Conservation (phyloP, 2,888 invertebrate species). For the Sphecodes monilicornis region DNA sequence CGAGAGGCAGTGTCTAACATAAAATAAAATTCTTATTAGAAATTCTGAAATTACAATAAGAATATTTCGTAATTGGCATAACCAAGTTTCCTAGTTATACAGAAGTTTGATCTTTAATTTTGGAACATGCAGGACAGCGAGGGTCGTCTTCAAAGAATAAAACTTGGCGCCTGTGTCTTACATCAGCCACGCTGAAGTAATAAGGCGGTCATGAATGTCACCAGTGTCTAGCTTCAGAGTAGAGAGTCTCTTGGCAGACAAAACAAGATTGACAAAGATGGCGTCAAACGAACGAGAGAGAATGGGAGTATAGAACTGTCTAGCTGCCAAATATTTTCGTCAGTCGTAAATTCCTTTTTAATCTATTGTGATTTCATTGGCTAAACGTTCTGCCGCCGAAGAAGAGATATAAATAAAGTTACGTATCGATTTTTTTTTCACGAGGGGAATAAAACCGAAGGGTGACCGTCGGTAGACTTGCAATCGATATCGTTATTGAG, state of each 20-base stretch:
- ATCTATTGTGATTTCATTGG: slow-evolving; percentile 31
- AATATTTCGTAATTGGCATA: neutral
- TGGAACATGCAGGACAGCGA: neutral
- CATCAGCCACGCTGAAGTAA: slow-evolving; percentile 40
- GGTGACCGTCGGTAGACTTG: slow-evolving; percentile 70
- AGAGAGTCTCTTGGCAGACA: slow-evolving; percentile 35
- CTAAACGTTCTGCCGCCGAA: slow-evolving; percentile 31
- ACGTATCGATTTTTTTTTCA: slow-evolving; percentile 73
- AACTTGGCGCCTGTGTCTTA: slow-evolving; percentile 52
- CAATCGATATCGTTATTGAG: slow-evolving; percentile 73
- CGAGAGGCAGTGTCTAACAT: neutral
- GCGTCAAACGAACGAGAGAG: slow-evolving; percentile 10
- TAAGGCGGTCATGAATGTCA: slow-evolving; percentile 57
- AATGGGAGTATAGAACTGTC: slow-evolving; percentile 29
- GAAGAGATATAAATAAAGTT: slow-evolving; percentile 71
- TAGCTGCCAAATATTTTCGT: slow-evolving; percentile 21
- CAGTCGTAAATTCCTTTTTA: slow-evolving; percentile 3
- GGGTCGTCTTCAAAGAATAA: slow-evolving; percentile 14
- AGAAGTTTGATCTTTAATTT: neutral
- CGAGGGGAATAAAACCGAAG: slow-evolving; percentile 67
- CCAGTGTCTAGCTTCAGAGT: slow-evolving; percentile 36
- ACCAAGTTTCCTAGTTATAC: neutral
- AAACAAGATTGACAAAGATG: neutral
- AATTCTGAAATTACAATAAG: neutral
- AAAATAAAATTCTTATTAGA: neutral